phyloP scores from a whole-genome alignment of 1,140 invertebrate genomes.

The Ceratosolen fusciceps region DNA sequence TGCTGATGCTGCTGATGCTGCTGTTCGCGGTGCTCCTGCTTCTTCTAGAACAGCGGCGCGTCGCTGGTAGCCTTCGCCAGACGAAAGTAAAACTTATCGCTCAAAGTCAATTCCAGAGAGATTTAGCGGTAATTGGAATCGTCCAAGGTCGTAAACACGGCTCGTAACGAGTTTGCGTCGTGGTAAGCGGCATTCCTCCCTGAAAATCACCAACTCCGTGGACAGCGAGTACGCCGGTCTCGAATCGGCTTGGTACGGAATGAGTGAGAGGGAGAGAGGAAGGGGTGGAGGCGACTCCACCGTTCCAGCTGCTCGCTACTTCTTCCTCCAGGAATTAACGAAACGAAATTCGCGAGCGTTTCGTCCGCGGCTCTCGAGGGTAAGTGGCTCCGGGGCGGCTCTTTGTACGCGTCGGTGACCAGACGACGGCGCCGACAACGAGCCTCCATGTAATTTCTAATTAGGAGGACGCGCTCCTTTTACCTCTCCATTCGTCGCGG shows the following conservation, averaged over 20 bases:
- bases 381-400: background rate
- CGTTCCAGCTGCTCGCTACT: background rate
- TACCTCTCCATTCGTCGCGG: slow-evolving; percentile 2
- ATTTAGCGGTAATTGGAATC: slow-evolving; percentile 52
- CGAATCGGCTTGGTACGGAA: too few species aligned
- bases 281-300: background rate
- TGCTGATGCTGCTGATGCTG: background rate
- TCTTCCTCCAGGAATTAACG: slow-evolving; percentile 33
- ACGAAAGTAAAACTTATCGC: slow-evolving; percentile 52
- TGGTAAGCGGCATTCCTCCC: slow-evolving; percentile 53
- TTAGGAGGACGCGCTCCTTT: background rate
- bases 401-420: background rate
- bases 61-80: background rate
- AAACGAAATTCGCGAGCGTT: slow-evolving; percentile 43
- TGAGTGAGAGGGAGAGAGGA: slow-evolving; percentile 32
- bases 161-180: slow-evolving; percentile 49
- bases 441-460: slow-evolving; percentile 8
- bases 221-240: slow-evolving; percentile 18
- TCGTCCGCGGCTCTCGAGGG: slow-evolving; percentile 30
- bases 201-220: slow-evolving; percentile 49
- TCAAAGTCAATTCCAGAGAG: slow-evolving; percentile 52
- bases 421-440: background rate
- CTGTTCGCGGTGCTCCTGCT: too few species aligned
- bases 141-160: slow-evolving; percentile 51
- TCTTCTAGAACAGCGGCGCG: background rate